A percentile compares a stretch with the other conserved stretches of the same genome.
These are phyloP conservation scores for Notodonta dromedarius DNA, from an alignment of 2,888 invertebrate species.

Conservation along the genomic window DNA sequence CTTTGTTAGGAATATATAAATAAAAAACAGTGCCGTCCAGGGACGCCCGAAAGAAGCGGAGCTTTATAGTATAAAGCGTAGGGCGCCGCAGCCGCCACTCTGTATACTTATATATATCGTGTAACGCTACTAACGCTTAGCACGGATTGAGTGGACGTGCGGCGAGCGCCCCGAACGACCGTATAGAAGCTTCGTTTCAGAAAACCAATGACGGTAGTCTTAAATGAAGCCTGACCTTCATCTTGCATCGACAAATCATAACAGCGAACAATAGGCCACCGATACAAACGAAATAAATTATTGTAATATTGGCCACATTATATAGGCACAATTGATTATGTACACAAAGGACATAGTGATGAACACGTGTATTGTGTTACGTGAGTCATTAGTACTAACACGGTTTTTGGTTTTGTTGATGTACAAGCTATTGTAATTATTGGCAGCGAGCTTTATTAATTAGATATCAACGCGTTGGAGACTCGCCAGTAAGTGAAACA, in stretches of 20 bases:
- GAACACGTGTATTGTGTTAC: constrained; percentile 80
- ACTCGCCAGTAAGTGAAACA: constrained; percentile 63
- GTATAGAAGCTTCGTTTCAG: too few relatives aligned
- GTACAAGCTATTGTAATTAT: constrained; percentile 67
- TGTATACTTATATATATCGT: too few relatives aligned
- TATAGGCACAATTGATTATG: constrained; percentile 53
- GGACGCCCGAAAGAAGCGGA: too few relatives aligned
- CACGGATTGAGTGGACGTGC: too few relatives aligned
- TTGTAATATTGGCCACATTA: constrained; percentile 32
- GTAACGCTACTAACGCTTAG: too few relatives aligned
- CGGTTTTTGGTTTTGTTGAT: constrained; percentile 77
- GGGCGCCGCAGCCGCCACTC: too few relatives aligned
- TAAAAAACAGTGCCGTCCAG: too few relatives aligned
- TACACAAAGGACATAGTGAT: constrained; percentile 67
- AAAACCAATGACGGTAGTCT: too few relatives aligned
- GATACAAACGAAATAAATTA: constrained; percentile 29
- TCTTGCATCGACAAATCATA: constrained; percentile 28
- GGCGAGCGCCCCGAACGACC: too few relatives aligned
- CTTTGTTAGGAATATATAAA: too few relatives aligned
- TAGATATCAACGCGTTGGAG: constrained; percentile 61
- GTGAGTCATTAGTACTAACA: constrained; percentile 77
- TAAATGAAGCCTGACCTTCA: constrained; percentile 33
- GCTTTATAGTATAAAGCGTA: too few relatives aligned
- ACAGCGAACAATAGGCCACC: constrained; percentile 34
- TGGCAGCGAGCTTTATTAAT: constrained; percentile 58